Evolutionary conservation across 2,888 invertebrate species (phyloP), one percentile per base, ranked within the genome.

Genomic region (Auanema sp.): DNA sequence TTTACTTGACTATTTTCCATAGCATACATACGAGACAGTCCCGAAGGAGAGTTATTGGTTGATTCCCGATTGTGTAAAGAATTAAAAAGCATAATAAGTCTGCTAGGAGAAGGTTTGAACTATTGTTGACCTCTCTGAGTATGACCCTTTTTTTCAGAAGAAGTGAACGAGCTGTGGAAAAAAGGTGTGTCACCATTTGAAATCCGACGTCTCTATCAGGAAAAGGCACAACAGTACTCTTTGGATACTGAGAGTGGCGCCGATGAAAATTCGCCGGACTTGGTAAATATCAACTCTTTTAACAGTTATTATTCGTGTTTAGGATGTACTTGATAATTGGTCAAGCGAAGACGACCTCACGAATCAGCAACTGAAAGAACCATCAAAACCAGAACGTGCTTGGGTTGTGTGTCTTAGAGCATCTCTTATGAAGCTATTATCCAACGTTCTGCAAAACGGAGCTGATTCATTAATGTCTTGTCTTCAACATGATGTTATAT

Each of bases 401-500:
- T 23, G 33, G 33, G 33, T 33, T 5, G 33, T 33, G 3, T 33
- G 33, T 8, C 33, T 33, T 8, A 33, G 33, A 23, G 59, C 23
- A 47, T 18, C 52, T 0, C 33, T 54, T 21, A 60, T 68, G 53
- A 52, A 60, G 41, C 23, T 64, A 12, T 41, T 68, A 56, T 56
- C 66, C 2, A 57, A 56, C 3, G 56, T 64, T 1, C 66, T 68
- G 14, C 68, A 68, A 55, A 68, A 68, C 23, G 65, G 68, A 1
- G 33, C 65, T 10, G 68, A 68, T 25, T 59, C 60, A 6, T 64
- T 68, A 11, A 47, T 68, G 10, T 58, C 62, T 40, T 65, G 65
- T 57, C 57, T 68, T 14, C 57, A 50, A 40, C 68, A 68, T 53
- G 68, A 68, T 33, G 65, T 66, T 41, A 60, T 68, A 11, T 66